These are phyloP conservation scores for Dasypus novemcinctus DNA, from an alignment of 2,113 vertebrate species.

Conservation along the genomic window DNA sequence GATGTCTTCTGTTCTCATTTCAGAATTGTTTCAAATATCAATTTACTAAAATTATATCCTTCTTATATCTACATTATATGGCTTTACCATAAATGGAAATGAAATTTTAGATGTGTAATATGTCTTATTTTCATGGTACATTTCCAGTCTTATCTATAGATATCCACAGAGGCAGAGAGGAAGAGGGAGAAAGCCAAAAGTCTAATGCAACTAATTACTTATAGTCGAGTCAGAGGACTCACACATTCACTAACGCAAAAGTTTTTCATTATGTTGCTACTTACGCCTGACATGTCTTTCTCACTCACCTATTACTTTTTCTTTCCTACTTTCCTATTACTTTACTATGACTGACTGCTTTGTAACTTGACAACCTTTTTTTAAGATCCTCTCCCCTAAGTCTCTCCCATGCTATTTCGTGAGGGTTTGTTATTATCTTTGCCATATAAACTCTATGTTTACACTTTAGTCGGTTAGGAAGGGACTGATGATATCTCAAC, in stretches of 20 bases:
- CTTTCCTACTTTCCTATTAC: too few species aligned
- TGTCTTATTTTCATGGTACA: not conserved
- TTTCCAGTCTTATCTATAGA: not conserved
- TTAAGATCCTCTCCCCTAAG: accelerated
- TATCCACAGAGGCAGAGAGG: not conserved
- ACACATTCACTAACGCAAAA: not conserved
- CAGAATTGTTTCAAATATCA: not conserved
- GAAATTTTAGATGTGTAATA: not conserved
- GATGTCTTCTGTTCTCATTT: not conserved
- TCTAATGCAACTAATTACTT: not conserved
- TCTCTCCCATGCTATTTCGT: not conserved
- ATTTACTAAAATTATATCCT: not conserved
- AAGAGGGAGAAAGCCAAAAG: not conserved
- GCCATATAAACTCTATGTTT: not conserved
- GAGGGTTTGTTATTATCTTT: not conserved
- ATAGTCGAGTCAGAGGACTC: not conserved
- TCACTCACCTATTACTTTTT: not conserved
- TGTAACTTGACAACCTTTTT: not conserved
- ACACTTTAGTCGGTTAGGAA: not conserved
- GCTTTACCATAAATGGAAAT: not conserved
- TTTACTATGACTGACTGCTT: not conserved
- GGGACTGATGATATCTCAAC: not conserved
- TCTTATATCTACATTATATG: not conserved
- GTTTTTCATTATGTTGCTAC: not conserved
- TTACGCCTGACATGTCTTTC: not conserved